phyloP scores from a whole-genome alignment of 2,113 vertebrate genomes.

The Perca flavescens region DNA sequence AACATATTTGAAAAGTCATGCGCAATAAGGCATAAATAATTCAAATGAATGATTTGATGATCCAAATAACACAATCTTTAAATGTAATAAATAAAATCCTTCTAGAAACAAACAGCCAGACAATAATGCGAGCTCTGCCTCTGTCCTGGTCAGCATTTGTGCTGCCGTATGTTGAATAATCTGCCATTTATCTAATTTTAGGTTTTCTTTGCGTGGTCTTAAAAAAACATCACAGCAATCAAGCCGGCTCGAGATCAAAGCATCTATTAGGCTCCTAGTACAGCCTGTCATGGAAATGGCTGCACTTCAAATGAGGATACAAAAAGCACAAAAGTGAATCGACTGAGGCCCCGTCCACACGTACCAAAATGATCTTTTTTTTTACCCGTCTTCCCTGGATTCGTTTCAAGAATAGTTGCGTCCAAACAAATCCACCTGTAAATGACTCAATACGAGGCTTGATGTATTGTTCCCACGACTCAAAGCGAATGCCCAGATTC shows the following conservation, averaged over 20 bases:
- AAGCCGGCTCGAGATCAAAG: conserved; percentile 4
- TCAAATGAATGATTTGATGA: background rate
- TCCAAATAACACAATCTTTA: background rate
- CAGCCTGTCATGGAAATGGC: background rate
- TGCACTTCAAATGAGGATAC: background rate
- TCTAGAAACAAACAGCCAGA: background rate
- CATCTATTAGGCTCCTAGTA: background rate
- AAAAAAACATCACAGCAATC: conserved; percentile 18
- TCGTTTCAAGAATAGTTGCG: too few species aligned
- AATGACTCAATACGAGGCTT: too few species aligned
- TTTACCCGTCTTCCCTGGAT: too few species aligned
- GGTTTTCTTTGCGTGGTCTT: background rate
- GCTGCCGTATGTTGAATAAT: background rate
- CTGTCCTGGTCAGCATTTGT: background rate
- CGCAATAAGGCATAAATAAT: background rate
- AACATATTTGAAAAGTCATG: background rate
- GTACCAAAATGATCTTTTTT: too few species aligned
- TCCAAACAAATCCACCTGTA: too few species aligned
- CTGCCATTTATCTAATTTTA: background rate
- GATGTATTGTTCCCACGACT: conserved; percentile 4
- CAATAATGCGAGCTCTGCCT: too few species aligned
- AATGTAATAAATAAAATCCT: background rate
- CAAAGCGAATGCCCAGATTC: background rate
- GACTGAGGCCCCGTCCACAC: too few species aligned
- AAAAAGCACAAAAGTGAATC: background rate